Evolutionary conservation across 2,113 vertebrate genomes (phyloP).

Genomic region (Syngnathus scovelli): DNA sequence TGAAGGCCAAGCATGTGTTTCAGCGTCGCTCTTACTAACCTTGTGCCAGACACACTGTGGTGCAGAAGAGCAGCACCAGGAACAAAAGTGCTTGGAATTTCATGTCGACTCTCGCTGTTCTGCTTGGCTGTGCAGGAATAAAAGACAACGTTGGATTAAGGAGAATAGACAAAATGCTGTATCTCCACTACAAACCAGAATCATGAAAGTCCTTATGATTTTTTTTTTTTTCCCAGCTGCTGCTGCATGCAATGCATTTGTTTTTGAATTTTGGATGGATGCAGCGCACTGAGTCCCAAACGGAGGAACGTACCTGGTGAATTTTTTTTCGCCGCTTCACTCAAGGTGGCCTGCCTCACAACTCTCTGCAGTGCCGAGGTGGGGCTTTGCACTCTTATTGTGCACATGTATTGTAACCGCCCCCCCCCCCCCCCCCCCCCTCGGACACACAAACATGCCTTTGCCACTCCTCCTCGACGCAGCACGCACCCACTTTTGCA

Average conservation of each 20-base stretch:
- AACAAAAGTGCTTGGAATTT: slow-evolving; percentile 55
- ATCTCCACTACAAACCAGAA: neutral
- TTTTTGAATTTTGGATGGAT: neutral
- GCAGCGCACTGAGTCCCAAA: too few relatives aligned
- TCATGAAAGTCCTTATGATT: neutral
- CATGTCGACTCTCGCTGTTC: slow-evolving; percentile 52
- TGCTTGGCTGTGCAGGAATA: slow-evolving; percentile 28
- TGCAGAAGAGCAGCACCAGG: slow-evolving; percentile 62
- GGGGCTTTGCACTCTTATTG: slow-evolving; percentile 31
- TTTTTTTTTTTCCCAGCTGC: neutral
- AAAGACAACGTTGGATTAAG: neutral
- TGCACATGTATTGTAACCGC: slow-evolving; percentile 4
- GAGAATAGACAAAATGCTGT: neutral
- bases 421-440: neutral
- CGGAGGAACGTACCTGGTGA: slow-evolving; percentile 27
- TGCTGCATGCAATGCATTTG: neutral
- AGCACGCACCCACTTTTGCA: slow-evolving; percentile 17
- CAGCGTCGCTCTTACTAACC: slow-evolving; percentile 41
- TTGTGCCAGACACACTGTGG: slow-evolving; percentile 66
- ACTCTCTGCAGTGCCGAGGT: neutral
- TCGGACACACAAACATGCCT: neutral
- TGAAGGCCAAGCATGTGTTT: neutral
- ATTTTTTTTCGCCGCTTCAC: slow-evolving; percentile 14
- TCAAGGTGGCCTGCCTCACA: neutral
- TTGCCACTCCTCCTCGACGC: slow-evolving; percentile 33